Evolutionary conservation across 35 echinoderm and acorn worm species (phyloP), one percentile per base, ranked within the genome.

Genomic region (Apostichopus parvimensis): DNA sequence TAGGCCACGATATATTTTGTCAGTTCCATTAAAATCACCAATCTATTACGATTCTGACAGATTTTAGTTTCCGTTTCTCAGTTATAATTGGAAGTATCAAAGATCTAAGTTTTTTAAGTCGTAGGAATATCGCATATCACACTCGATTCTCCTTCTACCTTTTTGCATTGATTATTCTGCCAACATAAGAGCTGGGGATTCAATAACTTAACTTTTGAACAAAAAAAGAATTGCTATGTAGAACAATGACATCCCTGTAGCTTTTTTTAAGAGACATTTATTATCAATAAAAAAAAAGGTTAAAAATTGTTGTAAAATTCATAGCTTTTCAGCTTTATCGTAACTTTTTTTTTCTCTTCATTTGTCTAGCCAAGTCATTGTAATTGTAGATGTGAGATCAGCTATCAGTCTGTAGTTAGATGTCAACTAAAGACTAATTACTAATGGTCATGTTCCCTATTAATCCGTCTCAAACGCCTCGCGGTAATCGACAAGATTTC

Each of bases 381-480:
- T 84, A 84, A 84, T 59, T 18, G 81, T 22, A 84, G 81, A 84
- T 17, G 56, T 58, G 54, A 58, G 53, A 84, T 84, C 81, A 8
- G 81, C 56, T 84, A 84, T 84, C 81, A 24, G 21, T 84, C 53
- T 84, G 54, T 58, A 84, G 81, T 84, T 84, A 84, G 81, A 84
- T 84, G 81, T 59, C 81, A 60, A 58, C 54, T 84, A 25, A 84
- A 84, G 81, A 84, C 81, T 84, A 84, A 84, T 84, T 84, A 84
- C 81, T 84, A 58, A 59, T 84, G 81, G 81, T 84, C 81, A 84
- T 84, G 81, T 84, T 84, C 81, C 81, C 55, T 84, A 84, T 84
- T 84, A 84, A 84, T 84, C 81, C 81, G 81, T 84, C 81, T 84
- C 81, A 84, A 84, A 84, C 81, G 81, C 81, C 81, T 84, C 5